Percentiles rank a stretch among this genome's conserved stretches.
These are phyloP conservation scores for Oncorhynchus gorbuscha DNA, from an alignment of 2,113 vertebrate species.

Conservation along the genomic window DNA sequence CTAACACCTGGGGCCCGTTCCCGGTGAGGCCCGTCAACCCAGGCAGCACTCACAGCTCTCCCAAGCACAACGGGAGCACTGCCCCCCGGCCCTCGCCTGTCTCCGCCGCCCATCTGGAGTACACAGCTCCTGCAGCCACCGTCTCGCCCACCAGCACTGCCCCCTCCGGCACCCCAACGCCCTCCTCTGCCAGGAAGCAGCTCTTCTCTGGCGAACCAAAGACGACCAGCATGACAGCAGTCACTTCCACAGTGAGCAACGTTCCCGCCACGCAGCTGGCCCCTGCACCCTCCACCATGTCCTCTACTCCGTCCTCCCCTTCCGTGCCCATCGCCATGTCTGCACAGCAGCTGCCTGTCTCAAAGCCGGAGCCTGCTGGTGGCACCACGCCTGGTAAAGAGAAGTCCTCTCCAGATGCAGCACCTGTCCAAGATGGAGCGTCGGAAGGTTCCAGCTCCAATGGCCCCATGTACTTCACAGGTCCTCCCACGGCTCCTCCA, in stretches of 20 bases:
- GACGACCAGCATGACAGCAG: conserved; percentile 68
- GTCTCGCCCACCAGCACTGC: conserved; percentile 53
- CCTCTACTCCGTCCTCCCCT: conserved; percentile 69
- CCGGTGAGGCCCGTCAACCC: conserved; percentile 87
- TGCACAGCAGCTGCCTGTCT: conserved; percentile 62
- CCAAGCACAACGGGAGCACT: conserved; percentile 80
- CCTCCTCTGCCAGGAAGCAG: conserved; percentile 85
- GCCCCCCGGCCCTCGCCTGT: conserved; percentile 60
- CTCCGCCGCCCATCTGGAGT: conserved; percentile 25
- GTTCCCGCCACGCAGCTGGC: conserved; percentile 72
- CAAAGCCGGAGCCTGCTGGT: conserved; percentile 76
- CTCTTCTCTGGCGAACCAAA: conserved; percentile 82
- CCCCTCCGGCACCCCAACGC: conserved; percentile 73
- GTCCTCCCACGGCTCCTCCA: conserved; percentile 24
- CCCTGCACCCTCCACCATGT: conserved; percentile 45
- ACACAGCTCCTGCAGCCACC: conserved; percentile 41
- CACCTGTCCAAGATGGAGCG: conserved; percentile 58
- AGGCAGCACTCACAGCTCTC: conserved; percentile 83
- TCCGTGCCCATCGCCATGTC: conserved; percentile 43
- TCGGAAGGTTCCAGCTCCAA: conserved; percentile 59
- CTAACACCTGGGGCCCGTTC: conserved; percentile 89
- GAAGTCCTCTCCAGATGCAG: conserved; percentile 68
- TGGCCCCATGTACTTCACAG: conserved; percentile 58
- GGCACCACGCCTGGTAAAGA: conserved; percentile 72
- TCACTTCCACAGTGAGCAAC: conserved; percentile 75